These are phyloP conservation scores for Toxotes lorentzi DNA, from an alignment of 2,797 vertebrate species.

Conservation along the genomic window DNA sequence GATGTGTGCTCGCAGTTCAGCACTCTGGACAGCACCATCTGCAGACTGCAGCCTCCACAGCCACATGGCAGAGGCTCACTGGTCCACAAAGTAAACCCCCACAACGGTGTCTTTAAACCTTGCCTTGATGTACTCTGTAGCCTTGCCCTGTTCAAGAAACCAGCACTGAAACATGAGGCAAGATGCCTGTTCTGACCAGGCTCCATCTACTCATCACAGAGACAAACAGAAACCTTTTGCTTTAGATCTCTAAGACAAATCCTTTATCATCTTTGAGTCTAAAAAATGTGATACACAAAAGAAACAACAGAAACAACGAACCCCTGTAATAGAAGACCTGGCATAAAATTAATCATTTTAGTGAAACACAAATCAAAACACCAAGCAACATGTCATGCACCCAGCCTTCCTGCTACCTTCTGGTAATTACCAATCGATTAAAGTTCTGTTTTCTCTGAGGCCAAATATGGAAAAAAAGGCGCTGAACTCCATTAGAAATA, in stretches of 20 bases:
- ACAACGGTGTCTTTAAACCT: too few species aligned
- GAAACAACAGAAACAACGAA: too few species aligned
- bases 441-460: neutral
- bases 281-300: neutral
- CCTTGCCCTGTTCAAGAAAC: neutral
- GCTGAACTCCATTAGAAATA: neutral
- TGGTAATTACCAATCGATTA: neutral
- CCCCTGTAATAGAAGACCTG: neutral
- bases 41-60: neutral
- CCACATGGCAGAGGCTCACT: neutral
- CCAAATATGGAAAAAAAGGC: neutral
- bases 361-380: neutral
- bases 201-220: neutral
- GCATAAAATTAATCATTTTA: neutral
- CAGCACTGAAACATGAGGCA: neutral
- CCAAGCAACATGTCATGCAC: neutral
- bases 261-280: neutral
- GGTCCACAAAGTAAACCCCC: too few species aligned
- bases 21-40: constrained; percentile 75
- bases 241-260: neutral
- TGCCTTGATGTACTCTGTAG: neutral
- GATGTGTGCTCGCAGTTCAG: constrained; percentile 64
- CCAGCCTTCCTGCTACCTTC: neutral
- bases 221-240: neutral
- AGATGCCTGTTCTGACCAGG: neutral